Evolutionary conservation across 2,113 vertebrate genomes (phyloP).

Genomic region (Onychostruthus taczanowskii): DNA sequence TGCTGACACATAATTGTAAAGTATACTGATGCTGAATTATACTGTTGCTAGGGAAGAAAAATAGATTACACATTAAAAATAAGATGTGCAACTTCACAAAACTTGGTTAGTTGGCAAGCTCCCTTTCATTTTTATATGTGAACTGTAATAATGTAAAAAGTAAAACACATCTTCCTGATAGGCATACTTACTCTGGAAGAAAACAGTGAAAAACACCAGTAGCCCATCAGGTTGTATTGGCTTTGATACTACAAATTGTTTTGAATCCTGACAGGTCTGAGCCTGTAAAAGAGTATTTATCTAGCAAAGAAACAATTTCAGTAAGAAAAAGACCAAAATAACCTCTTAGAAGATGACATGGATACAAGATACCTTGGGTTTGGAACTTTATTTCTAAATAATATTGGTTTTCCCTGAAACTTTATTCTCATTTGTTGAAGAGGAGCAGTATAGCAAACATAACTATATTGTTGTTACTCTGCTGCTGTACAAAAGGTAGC

Average conservation of each 20-base stretch:
- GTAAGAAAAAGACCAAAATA: neutral
- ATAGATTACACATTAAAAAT: neutral
- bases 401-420: neutral
- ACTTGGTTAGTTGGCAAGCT: neutral
- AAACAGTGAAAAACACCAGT: neutral
- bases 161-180: neutral
- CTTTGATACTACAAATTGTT: neutral
- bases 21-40: neutral
- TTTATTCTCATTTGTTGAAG: neutral
- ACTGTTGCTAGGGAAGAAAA: neutral
- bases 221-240: neutral
- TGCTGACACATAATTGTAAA: neutral
- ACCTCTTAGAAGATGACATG: neutral
- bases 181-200: neutral
- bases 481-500: neutral
- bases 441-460: neutral
- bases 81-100: neutral
- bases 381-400: neutral
- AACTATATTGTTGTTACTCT: neutral
- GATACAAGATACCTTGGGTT: neutral
- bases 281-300: neutral
- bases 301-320: neutral
- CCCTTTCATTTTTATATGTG: neutral
- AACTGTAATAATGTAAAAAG: neutral
- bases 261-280: neutral